Evolutionary conservation across 2,113 vertebrate genomes (phyloP).

Genomic region (Herpetotheres cachinnans): DNA sequence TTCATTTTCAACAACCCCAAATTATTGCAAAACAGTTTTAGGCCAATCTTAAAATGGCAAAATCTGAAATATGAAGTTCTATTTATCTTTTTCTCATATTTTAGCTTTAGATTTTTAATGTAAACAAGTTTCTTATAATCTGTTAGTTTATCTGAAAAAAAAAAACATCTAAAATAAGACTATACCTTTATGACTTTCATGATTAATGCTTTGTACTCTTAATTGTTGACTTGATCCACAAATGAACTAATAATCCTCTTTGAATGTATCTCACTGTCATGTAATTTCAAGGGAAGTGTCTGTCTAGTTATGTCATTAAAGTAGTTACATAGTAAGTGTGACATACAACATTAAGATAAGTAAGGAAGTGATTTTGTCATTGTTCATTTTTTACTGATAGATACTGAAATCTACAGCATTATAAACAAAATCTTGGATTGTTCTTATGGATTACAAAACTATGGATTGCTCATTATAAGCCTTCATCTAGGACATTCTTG

Average conservation of each 20-base stretch:
- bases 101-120: neutral
- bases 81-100: neutral
- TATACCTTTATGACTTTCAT: neutral
- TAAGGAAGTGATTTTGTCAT: neutral
- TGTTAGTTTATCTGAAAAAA: neutral
- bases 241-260: neutral
- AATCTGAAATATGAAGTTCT: neutral
- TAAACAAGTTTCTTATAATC: neutral
- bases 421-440: neutral
- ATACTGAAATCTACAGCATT: neutral
- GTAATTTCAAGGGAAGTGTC: neutral
- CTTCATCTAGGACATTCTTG: neutral
- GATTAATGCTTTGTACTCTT: neutral
- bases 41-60: neutral
- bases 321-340: neutral
- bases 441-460: neutral
- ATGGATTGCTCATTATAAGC: neutral
- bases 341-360: neutral
- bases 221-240: neutral
- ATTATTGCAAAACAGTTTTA: neutral
- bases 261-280: neutral
- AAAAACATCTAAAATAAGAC: neutral
- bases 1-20: neutral
- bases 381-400: neutral
- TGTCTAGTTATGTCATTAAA: neutral